phyloP scores from a whole-genome alignment of 2,797 vertebrate species.

The Halcyon chelicuti region DNA sequence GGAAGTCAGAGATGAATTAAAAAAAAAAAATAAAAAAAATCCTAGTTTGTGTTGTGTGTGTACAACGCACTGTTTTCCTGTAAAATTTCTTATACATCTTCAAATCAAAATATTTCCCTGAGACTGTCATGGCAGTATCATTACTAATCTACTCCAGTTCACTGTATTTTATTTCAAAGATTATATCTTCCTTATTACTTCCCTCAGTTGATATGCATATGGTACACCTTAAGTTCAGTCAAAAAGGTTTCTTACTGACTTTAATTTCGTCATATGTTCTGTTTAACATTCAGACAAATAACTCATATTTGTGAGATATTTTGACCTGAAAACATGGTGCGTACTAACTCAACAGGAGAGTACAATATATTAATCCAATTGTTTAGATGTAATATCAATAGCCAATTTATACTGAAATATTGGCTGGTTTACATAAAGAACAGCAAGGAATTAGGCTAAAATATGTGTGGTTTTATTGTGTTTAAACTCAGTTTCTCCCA shows the following conservation, averaged over 20 bases:
- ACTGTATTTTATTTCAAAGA: neutral
- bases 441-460: neutral
- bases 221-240: neutral
- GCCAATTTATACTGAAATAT: neutral
- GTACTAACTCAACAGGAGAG: neutral
- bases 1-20: conserved; percentile 31
- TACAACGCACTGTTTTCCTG: neutral
- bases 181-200: neutral
- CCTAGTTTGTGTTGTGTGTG: neutral
- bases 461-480: neutral
- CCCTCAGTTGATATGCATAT: neutral
- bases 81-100: conserved; percentile 11
- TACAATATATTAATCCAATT: neutral
- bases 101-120: neutral
- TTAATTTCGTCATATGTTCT: neutral
- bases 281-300: neutral
- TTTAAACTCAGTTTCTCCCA: neutral
- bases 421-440: neutral
- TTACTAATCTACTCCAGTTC: neutral
- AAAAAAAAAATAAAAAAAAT: neutral
- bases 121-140: neutral
- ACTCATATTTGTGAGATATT: neutral
- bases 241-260: neutral
- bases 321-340: neutral
- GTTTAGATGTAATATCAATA: neutral